Percentiles rank a stretch among this genome's conserved stretches.
Conservation (phyloP, 1,140 invertebrate species). For the Drosophila yakuba region DNA sequence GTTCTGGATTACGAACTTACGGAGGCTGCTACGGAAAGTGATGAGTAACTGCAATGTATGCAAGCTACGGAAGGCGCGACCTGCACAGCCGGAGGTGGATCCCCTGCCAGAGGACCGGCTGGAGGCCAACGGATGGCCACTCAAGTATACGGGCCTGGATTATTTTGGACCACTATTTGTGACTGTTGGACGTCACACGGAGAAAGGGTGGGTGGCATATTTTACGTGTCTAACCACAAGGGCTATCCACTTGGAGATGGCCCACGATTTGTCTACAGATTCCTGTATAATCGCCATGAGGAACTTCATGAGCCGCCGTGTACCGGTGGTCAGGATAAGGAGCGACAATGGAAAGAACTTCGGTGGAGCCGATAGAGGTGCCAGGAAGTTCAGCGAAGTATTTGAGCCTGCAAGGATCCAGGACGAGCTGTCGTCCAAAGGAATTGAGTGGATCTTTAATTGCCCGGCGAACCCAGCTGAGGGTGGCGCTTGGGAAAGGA, state of each 20-base stretch:
- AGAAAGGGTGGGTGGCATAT: not conserved
- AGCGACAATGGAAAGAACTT: conserved; percentile 11
- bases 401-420: too few species aligned
- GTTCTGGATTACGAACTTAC: not conserved
- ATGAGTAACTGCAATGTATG: not conserved
- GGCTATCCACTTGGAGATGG: not conserved
- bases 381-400: too few species aligned
- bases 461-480: not conserved
- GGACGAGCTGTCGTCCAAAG: not conserved
- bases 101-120: not conserved
- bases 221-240: too few species aligned
- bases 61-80: too few species aligned
- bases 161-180: not conserved
- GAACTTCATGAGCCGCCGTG: conserved; percentile 9
- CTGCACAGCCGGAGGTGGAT: not conserved
- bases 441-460: too few species aligned
- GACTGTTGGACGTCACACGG: not conserved
- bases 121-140: not conserved
- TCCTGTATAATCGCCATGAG: conserved; percentile 22
- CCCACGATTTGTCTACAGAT: conserved; percentile 7
- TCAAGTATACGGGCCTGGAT: not conserved
- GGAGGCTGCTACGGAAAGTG: not conserved
- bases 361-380: not conserved
- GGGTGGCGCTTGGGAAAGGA: too few species aligned
- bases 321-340: not conserved